phyloP scores from a whole-genome alignment of 2,888 invertebrate species.

The Philereme vetulata region DNA sequence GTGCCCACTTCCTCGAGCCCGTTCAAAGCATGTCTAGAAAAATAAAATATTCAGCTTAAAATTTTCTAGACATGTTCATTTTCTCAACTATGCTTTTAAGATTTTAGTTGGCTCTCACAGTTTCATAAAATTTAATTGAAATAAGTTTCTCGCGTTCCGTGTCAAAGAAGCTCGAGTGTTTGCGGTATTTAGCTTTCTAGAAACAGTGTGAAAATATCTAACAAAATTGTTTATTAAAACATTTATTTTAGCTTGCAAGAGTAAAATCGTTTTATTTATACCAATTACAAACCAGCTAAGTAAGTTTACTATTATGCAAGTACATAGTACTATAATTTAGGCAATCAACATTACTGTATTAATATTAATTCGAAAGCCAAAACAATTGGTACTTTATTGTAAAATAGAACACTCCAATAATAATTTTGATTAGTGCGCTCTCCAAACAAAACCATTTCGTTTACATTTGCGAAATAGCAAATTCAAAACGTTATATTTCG shows the following conservation, averaged over 20 bases:
- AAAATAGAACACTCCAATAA: slow-evolving; percentile 1
- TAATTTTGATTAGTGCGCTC: slow-evolving; percentile 10
- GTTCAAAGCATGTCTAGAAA: too few relatives aligned
- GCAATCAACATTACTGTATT: too few relatives aligned
- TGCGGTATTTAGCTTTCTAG: slow-evolving; percentile 17
- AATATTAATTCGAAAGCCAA: too few relatives aligned
- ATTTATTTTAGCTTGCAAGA: too few relatives aligned
- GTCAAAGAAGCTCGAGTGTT: slow-evolving; percentile 20
- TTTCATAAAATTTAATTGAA: slow-evolving; percentile 28
- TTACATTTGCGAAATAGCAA: slow-evolving; percentile 39
- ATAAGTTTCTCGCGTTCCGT: slow-evolving; percentile 20
- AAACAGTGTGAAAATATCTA: slow-evolving; percentile 9
- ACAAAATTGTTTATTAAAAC: not conserved
- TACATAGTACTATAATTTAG: too few relatives aligned
- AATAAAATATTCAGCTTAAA: not conserved
- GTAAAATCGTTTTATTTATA: too few relatives aligned
- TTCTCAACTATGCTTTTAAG: slow-evolving; percentile 21
- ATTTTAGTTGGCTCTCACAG: slow-evolving; percentile 20
- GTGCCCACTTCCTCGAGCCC: too few relatives aligned
- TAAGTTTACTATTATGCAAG: too few relatives aligned
- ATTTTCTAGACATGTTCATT: slow-evolving; percentile 29
- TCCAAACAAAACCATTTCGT: slow-evolving; percentile 38
- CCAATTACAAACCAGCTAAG: too few relatives aligned
- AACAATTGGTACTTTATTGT: not conserved
- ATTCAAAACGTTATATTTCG: slow-evolving; percentile 48